Conservation (phyloP, 2,113 vertebrate genomes). For the Pteronura brasiliensis region DNA sequence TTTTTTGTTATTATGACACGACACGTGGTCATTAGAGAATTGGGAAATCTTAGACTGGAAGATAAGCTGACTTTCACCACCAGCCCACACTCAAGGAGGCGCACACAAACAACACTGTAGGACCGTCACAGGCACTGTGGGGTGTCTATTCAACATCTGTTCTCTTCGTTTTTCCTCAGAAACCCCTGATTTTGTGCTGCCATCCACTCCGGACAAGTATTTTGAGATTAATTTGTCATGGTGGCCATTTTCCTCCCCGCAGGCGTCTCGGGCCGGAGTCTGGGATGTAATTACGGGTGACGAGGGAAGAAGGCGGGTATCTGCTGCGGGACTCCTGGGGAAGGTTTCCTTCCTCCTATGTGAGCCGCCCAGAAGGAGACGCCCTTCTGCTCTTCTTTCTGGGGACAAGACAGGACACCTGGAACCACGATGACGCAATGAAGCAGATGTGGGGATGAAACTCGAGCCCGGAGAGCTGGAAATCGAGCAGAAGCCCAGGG, state of each 20-base stretch:
- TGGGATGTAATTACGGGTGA: not conserved
- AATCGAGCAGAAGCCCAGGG: not conserved
- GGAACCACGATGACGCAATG: not conserved
- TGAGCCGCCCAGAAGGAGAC: no score
- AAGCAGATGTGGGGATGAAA: not conserved
- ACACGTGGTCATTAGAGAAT: not conserved
- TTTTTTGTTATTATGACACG: not conserved
- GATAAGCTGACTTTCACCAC: fast-evolving
- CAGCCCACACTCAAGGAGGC: not conserved
- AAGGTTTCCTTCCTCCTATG: not conserved
- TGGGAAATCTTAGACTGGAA: not conserved
- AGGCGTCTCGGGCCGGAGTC: not conserved
- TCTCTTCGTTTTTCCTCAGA: not conserved
- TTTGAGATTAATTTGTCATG: not conserved
- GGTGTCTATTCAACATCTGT: fast-evolving
- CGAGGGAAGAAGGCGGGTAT: not conserved
- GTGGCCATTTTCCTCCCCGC: not conserved
- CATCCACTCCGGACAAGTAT: not conserved
- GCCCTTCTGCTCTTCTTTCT: not conserved
- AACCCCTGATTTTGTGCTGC: not conserved
- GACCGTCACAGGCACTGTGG: fast-evolving
- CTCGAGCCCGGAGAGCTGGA: not conserved
- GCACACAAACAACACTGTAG: fast-evolving
- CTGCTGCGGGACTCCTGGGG: not conserved
- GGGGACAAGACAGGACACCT: not conserved